These are phyloP conservation scores for Daphoenositta chrysoptera DNA, from an alignment of 2,113 vertebrate genomes.

Conservation along the genomic window DNA sequence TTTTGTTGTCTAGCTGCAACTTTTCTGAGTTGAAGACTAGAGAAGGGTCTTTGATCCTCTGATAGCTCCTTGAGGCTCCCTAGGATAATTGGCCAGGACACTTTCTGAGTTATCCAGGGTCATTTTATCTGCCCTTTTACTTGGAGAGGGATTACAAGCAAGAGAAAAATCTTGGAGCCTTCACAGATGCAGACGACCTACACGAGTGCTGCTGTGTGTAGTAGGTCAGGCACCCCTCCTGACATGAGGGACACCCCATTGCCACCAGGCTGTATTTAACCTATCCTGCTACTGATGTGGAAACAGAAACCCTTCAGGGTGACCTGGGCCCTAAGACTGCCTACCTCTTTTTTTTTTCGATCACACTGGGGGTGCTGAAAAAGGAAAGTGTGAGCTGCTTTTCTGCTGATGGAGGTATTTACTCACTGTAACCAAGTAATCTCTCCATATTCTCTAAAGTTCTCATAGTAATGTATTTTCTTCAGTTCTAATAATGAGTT, in stretches of 20 bases:
- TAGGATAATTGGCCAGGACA: conserved; percentile 54
- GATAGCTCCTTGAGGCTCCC: conserved; percentile 54
- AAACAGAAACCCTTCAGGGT: neutral
- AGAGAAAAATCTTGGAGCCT: conserved; percentile 42
- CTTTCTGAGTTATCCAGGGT: conserved; percentile 45
- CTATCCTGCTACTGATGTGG: neutral
- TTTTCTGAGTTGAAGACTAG: conserved; percentile 45
- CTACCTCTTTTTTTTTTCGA: neutral
- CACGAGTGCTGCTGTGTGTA: neutral
- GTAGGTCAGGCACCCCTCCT: conserved; percentile 22
- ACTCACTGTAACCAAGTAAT: neutral
- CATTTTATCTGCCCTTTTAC: conserved; percentile 49
- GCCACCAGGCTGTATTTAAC: neutral
- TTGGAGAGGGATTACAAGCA: conserved; percentile 36
- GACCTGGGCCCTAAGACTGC: neutral
- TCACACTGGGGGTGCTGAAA: neutral
- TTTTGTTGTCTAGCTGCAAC: conserved; percentile 40
- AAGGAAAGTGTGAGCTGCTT: neutral
- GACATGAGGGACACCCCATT: conserved; percentile 13
- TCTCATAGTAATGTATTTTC: neutral
- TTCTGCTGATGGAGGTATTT: neutral
- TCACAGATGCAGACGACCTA: conserved; percentile 36
- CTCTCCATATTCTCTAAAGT: neutral
- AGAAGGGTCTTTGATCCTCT: conserved; percentile 50
- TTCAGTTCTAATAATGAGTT: neutral